A percentile compares a stretch with the other conserved stretches of the same genome.
phyloP scores from a whole-genome alignment of 2,888 invertebrate species.

The Ecliptopera silaceata region DNA sequence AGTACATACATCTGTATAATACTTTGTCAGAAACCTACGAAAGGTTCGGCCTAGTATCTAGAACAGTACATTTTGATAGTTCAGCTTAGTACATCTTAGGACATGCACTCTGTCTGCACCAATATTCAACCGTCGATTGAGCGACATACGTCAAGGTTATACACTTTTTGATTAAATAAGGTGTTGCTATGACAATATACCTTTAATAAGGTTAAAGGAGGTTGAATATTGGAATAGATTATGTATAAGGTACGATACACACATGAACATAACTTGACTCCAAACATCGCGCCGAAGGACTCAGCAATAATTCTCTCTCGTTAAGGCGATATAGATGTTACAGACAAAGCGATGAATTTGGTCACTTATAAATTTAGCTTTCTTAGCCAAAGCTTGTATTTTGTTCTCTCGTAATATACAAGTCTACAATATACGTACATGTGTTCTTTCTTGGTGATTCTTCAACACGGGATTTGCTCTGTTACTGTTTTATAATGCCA shows the following conservation, averaged over 20 bases:
- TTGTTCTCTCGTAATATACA: too few species aligned
- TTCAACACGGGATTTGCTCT: too few species aligned
- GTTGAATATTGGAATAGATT: too few species aligned
- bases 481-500: background rate
- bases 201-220: too few species aligned
- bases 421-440: too few species aligned
- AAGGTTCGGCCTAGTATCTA: background rate
- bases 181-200: too few species aligned
- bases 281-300: conserved; percentile 74
- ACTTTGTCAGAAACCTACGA: conserved; percentile 3
- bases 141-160: too few species aligned
- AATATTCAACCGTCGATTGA: too few species aligned
- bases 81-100: conserved; percentile 33
- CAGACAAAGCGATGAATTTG: background rate
- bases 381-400: background rate
- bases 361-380: background rate
- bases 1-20: conserved; percentile 5
- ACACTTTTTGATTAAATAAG: too few species aligned
- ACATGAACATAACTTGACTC: conserved; percentile 50
- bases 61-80: conserved; percentile 4
- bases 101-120: conserved; percentile 41
- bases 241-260: conserved; percentile 29
- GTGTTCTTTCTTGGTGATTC: too few species aligned
- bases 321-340: conserved; percentile 70
- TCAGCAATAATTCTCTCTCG: conserved; percentile 80